Conservation (phyloP, 2,113 vertebrate genomes). For the Xyrauchen texanus region DNA sequence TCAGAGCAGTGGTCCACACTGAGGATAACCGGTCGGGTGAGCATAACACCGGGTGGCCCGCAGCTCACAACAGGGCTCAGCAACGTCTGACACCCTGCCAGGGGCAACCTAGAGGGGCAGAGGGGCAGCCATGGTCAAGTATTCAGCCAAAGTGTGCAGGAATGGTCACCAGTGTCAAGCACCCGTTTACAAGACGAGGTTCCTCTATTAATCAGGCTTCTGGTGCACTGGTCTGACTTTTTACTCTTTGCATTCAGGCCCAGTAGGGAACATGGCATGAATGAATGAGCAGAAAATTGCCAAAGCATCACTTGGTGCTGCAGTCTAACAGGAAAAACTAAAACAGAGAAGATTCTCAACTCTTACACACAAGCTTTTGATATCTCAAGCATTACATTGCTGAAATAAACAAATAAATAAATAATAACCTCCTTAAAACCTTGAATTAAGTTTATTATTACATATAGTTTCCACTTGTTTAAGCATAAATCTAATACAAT, state of each 20-base stretch:
- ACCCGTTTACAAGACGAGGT: not conserved
- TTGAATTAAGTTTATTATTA: no score
- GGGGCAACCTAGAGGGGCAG: slow-evolving; percentile 82
- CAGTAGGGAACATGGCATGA: slow-evolving; percentile 3
- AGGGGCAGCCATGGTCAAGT: not conserved
- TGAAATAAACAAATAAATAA: no score
- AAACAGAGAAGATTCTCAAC: no score
- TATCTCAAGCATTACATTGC: no score
- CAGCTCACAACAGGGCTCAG: slow-evolving; percentile 97
- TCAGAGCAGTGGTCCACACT: slow-evolving; percentile 96
- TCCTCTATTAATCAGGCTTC: slow-evolving; percentile 21
- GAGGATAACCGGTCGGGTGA: slow-evolving; percentile 93
- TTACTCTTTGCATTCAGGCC: slow-evolving; percentile 4
- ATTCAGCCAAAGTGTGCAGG: not conserved
- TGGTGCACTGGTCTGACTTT: slow-evolving; percentile 8
- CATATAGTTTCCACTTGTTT: no score
- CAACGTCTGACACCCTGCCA: slow-evolving; percentile 94
- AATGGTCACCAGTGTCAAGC: slow-evolving; percentile 16
- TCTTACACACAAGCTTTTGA: no score
- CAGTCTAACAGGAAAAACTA: no score
- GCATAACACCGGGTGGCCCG: slow-evolving; percentile 93
- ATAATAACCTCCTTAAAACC: no score
- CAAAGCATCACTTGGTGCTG: no score
- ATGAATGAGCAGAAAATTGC: no score
- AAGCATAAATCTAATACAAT: no score